phyloP scores from a whole-genome alignment of 2,797 vertebrate genomes.

The Danio kyathit region DNA sequence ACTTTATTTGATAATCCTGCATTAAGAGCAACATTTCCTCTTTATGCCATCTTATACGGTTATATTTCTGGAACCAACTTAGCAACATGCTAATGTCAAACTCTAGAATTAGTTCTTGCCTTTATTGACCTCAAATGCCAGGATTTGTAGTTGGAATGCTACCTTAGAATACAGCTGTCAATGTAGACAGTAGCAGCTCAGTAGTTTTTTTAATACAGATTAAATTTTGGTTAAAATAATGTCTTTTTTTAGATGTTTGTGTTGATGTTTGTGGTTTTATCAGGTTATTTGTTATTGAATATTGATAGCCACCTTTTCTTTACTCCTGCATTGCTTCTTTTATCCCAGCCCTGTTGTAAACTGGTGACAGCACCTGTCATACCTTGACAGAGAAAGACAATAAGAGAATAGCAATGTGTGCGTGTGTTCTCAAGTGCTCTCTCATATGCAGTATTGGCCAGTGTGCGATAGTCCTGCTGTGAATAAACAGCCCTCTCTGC shows the following conservation, averaged over 20 bases:
- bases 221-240: background rate
- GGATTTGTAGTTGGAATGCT: background rate
- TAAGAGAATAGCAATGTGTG: constrained; percentile 16
- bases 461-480: constrained; percentile 30
- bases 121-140: background rate
- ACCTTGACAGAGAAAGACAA: constrained; percentile 9
- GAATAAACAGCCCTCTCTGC: constrained; percentile 15
- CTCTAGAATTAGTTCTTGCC: too few species aligned
- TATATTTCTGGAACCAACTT: background rate
- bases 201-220: background rate
- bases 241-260: background rate
- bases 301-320: constrained; percentile 54
- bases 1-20: background rate
- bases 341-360: constrained; percentile 53
- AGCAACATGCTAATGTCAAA: constrained; percentile 5
- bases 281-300: constrained; percentile 2
- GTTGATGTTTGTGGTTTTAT: background rate
- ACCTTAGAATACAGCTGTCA: background rate
- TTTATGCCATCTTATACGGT: background rate
- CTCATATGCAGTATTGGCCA: constrained; percentile 13
- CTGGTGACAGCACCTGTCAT: constrained; percentile 45
- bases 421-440: constrained; percentile 24
- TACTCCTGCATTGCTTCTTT: constrained; percentile 51
- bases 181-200: background rate
- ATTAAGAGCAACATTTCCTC: background rate